These are phyloP conservation scores for Emys orbicularis DNA, from an alignment of 2,797 vertebrate species.

Conservation along the genomic window DNA sequence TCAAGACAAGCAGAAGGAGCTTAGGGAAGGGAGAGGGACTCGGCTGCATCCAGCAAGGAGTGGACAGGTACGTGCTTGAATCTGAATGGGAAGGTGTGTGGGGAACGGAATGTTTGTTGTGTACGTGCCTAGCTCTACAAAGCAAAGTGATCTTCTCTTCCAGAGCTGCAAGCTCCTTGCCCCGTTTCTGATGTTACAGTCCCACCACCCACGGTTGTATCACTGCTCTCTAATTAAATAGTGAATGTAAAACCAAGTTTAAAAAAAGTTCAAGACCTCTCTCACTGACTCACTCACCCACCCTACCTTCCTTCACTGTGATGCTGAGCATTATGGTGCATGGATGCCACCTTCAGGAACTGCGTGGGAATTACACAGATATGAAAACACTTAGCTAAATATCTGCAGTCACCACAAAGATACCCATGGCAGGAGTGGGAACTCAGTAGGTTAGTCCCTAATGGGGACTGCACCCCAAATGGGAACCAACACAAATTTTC, in stretches of 20 bases:
- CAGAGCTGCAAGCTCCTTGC: not conserved
- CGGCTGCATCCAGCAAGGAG: not conserved
- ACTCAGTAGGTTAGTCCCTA: not conserved
- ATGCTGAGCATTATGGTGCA: not conserved
- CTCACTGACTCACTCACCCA: no score
- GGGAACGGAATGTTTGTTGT: fast-evolving
- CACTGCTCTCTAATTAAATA: not conserved
- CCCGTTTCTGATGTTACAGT: not conserved
- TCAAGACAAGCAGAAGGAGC: not conserved
- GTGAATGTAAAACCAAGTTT: not conserved
- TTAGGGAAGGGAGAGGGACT: not conserved
- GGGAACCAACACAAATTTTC: not conserved
- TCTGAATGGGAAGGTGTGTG: not conserved
- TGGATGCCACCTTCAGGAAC: conserved; percentile 26
- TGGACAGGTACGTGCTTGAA: not conserved
- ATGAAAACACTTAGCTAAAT: not conserved
- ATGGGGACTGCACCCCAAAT: fast-evolving
- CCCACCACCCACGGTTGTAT: not conserved
- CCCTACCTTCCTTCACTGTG: no score
- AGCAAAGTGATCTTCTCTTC: fast-evolving
- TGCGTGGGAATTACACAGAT: fast-evolving
- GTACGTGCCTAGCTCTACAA: fast-evolving
- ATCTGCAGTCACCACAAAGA: not conserved
- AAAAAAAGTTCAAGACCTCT: not conserved
- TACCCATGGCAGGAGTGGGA: not conserved